Evolutionary conservation across 1,140 invertebrate genomes (phyloP), one percentile per base, ranked within the genome.

Genomic region (Gonatopus flavifemur): DNA sequence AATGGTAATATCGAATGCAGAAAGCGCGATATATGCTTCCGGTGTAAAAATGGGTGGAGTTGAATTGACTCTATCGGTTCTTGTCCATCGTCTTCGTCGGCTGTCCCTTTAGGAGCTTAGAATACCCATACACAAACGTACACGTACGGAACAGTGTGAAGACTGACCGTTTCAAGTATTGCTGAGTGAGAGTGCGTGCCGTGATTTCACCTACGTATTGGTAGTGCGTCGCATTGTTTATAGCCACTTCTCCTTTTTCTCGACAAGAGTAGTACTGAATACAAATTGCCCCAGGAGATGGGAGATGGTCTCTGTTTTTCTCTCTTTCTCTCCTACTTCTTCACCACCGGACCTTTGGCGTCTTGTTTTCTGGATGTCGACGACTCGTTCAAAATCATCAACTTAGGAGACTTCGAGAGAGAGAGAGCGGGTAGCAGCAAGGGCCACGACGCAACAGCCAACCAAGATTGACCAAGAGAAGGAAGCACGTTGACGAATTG

Each of bases 221-320:
- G 66, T 62, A 59, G 59, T 64, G 52, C 66, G 69, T 64, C 63
- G 64, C 68, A 67, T 73, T 73, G 72, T 74, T 74, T 74, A 74
- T 74, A 67, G 68, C 69, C 65, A 57, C 69, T 67, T 73, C 69
- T 70, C 67, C 65, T 72, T 63, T 67, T 69, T 62, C 67, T 43
- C 67, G 69, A 54, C 68, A 65, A 58, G 55, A 49, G 42, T 38
- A 46, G 60, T 52, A 25, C 52, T 59, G 72, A 67, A 73, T 74
- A 74, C 72, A 72, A 74, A 74, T 74, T 62, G 50, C 50, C 49
- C 50, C 22, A 52, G 37, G 42, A 16, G 38, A 25, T 49, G 51
- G 49, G 42, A 52, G 37, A n/a, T n/a, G 19, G 50, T 48, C 57
- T 54, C 39, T 50, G 24, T 36, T 41, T 49, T 41, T 51, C 45